Conservation (phyloP, 2,113 vertebrate species). For the Daphoenositta chrysoptera region DNA sequence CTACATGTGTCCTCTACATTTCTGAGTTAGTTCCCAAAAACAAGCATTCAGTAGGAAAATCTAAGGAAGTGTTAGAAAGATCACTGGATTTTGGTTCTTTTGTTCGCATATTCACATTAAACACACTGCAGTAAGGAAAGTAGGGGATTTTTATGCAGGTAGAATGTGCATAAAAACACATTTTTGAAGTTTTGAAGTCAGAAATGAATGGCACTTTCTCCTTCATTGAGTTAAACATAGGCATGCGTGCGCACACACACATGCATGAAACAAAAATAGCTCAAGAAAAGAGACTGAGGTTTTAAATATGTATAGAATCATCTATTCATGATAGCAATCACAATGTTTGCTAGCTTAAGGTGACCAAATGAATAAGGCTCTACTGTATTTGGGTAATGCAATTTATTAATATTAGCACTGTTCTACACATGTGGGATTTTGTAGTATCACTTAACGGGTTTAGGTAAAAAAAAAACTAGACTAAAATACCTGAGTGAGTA, state of each 20-base stretch:
- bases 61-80: neutral
- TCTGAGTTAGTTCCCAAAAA: neutral
- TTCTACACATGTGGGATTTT: neutral
- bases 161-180: too few relatives aligned
- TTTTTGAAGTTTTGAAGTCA: neutral
- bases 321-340: neutral
- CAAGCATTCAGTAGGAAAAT: neutral
- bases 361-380: neutral
- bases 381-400: neutral
- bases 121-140: neutral
- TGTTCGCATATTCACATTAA: neutral
- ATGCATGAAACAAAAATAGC: neutral
- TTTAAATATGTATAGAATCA: neutral
- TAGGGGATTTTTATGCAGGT: neutral
- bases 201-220: neutral
- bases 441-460: neutral
- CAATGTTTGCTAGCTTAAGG: neutral
- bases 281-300: neutral
- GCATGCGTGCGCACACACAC: rapidly evolving
- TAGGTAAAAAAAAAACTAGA: neutral
- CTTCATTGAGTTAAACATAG: neutral
- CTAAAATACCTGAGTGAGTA: neutral
- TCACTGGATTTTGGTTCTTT: neutral
- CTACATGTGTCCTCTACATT: neutral
- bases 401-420: neutral